Conservation (phyloP, 2,797 vertebrate species). For the Psittacula derbiana region DNA sequence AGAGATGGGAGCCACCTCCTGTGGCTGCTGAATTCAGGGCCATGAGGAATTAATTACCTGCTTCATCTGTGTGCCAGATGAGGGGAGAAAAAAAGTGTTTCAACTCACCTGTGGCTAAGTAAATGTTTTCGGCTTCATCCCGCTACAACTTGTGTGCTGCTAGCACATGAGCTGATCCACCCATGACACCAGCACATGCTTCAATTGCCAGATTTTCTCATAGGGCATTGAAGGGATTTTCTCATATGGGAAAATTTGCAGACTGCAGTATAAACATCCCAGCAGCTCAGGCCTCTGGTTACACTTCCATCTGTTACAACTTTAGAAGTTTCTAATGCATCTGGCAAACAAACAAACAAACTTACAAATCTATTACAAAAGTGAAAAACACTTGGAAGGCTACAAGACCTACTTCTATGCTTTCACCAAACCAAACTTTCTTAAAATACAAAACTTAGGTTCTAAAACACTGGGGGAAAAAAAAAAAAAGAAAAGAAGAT, state of each 20-base stretch:
- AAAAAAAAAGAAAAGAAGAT: not conserved
- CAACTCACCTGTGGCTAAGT: not conserved
- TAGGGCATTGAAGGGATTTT: not conserved
- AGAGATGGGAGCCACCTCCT: not conserved
- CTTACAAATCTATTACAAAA: not conserved
- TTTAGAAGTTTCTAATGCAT: not conserved
- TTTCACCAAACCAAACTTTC: not conserved
- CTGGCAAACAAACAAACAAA: not conserved
- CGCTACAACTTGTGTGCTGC: not conserved
- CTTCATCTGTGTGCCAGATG: not conserved
- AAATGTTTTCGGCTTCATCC: not conserved
- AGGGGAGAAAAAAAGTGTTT: not conserved
- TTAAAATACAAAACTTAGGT: not conserved
- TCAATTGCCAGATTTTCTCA: not conserved
- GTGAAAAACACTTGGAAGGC: not conserved
- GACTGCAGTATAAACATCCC: not conserved
- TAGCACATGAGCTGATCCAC: not conserved
- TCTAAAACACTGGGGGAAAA: not conserved
- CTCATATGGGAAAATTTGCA: not conserved
- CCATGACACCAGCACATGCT: not conserved
- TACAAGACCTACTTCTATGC: not conserved
- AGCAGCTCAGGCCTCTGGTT: not conserved
- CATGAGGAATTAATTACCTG: not conserved
- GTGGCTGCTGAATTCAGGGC: not conserved
- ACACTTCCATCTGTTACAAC: not conserved